Evolutionary conservation across 1,140 invertebrate species (phyloP), one percentile per base, ranked within the genome.

Genomic region (Metaphire vulgaris): DNA sequence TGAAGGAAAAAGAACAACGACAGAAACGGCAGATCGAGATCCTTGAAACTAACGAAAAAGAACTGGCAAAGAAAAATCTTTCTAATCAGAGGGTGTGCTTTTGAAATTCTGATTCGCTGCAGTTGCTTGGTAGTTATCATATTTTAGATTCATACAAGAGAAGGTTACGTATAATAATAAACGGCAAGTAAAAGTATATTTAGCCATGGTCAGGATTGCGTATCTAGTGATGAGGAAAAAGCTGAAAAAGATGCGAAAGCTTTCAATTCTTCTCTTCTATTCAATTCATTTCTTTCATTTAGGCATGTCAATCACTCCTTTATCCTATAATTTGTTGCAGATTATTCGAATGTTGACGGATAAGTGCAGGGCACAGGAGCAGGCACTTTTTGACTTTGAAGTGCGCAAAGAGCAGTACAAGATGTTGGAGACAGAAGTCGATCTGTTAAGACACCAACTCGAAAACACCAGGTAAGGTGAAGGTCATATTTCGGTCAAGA

Each of bases 11-110:
- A 72, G 83, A 83, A 32, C 85, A 84, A 76, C 82, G 83, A 73
- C 79, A 83, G 73, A 82, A 81, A 78, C 83, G 84, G 76, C 81
- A 85, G 74, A 83, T 86, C 65, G 84, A 85, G 32, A 77, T 87
- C 78, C 78, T 87, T 65, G 85, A 87, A 77, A 79, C 80, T 1
- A 86, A 83, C 75, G 85, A 86, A 78, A 86, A 86, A 75, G 85
- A 86, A 74, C 75, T 87, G 30, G 81, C 81, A 12, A 86, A 83
- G 80, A 86, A 86, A 80, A 86, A 86, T 76, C 81, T 84, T 72
- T 85, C 83, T 77, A 84, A 83, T 78, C 81, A 83, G 75, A 86
- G 86, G 80, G 84, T 85, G 41, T n/a, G n/a, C n/a, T n/a, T n/a
- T n/a, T n/a, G n/a, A n/a, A n/a, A n/a, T n/a, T n/a, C n/a, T n/a